Conservation (phyloP, 2,797 vertebrate genomes). For the Myripristis murdjan region DNA sequence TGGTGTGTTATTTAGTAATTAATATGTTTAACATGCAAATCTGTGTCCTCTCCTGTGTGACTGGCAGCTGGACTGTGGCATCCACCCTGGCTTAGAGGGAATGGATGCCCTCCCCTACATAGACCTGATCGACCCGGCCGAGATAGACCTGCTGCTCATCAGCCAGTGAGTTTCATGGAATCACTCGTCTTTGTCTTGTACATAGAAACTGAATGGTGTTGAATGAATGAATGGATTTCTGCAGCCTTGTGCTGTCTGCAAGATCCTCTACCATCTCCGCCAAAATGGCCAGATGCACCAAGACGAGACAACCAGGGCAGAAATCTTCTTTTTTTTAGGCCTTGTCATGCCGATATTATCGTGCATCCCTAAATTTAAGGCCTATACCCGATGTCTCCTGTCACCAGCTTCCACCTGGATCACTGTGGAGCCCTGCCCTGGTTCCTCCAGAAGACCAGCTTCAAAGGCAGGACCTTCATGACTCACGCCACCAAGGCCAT, state of each 20-base stretch:
- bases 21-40: background rate
- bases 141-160: slow-evolving; percentile 96
- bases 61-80: slow-evolving; percentile 94
- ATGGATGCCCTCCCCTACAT: slow-evolving; percentile 98
- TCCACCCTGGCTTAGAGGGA: slow-evolving; percentile 95
- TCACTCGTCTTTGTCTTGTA: slow-evolving; percentile 32
- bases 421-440: slow-evolving; percentile 97
- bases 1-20: background rate
- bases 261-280: no score
- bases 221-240: no score
- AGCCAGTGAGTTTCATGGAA: slow-evolving; percentile 90
- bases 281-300: no score
- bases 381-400: background rate
- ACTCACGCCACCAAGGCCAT: slow-evolving; percentile 98
- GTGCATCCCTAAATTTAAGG: no score
- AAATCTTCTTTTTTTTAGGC: no score
- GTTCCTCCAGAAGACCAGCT: slow-evolving; percentile 98
- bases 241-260: background rate
- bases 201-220: no score
- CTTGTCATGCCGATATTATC: no score
- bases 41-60: slow-evolving; percentile 5
- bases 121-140: slow-evolving; percentile 95
- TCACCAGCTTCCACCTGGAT: slow-evolving; percentile 94
- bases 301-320: no score
- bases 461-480: slow-evolving; percentile 98